These are phyloP conservation scores for Pristionchus maxplancki DNA, from an alignment of 2,888 invertebrate genomes.

Conservation along the genomic window DNA sequence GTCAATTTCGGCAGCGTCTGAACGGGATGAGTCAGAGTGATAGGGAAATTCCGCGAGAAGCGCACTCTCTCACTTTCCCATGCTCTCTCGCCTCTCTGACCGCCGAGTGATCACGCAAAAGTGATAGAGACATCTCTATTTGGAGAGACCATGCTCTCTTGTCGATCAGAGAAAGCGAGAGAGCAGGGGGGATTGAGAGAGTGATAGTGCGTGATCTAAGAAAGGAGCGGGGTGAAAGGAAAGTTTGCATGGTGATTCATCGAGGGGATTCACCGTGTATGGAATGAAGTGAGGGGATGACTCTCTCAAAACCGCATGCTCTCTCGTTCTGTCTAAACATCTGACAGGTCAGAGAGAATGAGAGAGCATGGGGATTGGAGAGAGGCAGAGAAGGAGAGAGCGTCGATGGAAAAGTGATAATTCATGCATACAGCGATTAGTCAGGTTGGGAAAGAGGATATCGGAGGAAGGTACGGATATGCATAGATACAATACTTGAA, in stretches of 20 bases:
- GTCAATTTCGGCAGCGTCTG: neutral
- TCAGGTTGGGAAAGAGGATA: conserved; percentile 24
- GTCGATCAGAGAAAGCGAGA: neutral
- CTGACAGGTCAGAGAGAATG: no score
- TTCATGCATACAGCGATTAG: conserved; percentile 19
- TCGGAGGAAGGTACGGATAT: neutral
- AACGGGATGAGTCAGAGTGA: conserved; percentile 32
- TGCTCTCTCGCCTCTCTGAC: neutral
- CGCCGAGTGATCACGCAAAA: neutral
- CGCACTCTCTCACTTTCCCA: neutral
- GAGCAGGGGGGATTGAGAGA: neutral
- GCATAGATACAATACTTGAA: no score
- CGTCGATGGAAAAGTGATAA: conserved; percentile 30
- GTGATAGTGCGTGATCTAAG: neutral
- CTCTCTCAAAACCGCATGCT: neutral
- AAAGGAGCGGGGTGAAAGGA: neutral
- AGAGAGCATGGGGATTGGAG: neutral
- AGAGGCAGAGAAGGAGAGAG: neutral
- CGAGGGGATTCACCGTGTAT: neutral
- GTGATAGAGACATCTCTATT: neutral
- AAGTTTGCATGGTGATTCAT: conserved; percentile 17
- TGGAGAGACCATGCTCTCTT: neutral
- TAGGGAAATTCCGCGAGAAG: conserved; percentile 12
- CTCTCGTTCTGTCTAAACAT: neutral
- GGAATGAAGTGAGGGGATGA: conserved; percentile 12